Evolutionary conservation across 2,797 vertebrate genomes (phyloP), one percentile per base, ranked within the genome.

Genomic region (Danio jaintianensis): DNA sequence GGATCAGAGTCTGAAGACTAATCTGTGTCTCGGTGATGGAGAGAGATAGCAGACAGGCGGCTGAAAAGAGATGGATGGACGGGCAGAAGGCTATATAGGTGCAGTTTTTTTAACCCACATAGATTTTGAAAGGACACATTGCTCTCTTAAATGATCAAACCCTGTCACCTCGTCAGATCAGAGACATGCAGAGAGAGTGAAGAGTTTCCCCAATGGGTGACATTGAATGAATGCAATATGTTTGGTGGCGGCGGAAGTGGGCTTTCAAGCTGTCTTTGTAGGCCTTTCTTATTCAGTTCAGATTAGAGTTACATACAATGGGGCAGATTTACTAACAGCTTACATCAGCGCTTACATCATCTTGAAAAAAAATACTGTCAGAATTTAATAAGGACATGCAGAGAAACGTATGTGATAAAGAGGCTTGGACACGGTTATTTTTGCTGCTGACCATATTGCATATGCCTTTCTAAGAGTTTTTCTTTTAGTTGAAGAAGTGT

Each of bases 61-160:
- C 48, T 72, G 68, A 69, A 22, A 55, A 63, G 15, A 71, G 59
- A 79, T n/a, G 10, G 58, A 52, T 22, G 12, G 55, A 70, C 62
- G 36, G 62, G n/a, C 56, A 79, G 56, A 79, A 71, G 77, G 77
- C 78, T 72, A 48, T 68, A 64, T 55, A 55, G 48, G 22, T 73
- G 59, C 13, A 48, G 29, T 20, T 79, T 79, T 52, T 72, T 13
- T 55, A 47, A 55, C 20, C 48, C 61, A 64, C 20, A 79, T 47
- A 16, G 16, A 73, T 40, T 29, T 63, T 79, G 58, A 72, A 73
- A 80, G 48, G 50, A 55, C 59, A 55, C 16, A 48, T 73, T 22
- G 5, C 40, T 56, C 20, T 64, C 40, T 55, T 80, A 64, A 73
- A 73, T 80, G 3, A 80, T 73, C 59, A 47, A 80, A 20, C 64